phyloP scores from a whole-genome alignment of 1,140 invertebrate genomes.

The Laupala kohalensis region DNA sequence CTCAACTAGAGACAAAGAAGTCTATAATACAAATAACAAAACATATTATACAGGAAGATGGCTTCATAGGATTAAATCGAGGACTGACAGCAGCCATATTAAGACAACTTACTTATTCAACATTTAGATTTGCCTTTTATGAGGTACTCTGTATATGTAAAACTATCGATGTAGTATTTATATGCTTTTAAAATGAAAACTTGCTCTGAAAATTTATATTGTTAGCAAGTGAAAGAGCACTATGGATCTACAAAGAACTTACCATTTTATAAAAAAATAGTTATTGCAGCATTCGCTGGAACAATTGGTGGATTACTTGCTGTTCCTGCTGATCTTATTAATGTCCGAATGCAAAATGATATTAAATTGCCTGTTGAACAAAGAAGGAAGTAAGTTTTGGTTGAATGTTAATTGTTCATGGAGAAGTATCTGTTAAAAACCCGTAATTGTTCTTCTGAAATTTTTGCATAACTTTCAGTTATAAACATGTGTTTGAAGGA shows the following conservation, averaged over 20 bases:
- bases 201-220: not conserved
- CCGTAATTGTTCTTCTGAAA: not conserved
- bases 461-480: slow-evolving; percentile 47
- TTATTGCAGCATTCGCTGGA: slow-evolving; percentile 74
- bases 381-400: slow-evolving; percentile 73
- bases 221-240: slow-evolving; percentile 42
- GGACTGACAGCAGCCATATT: slow-evolving; percentile 90
- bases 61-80: slow-evolving; percentile 85
- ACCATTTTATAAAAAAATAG: slow-evolving; percentile 57
- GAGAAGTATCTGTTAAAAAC: too few species aligned
- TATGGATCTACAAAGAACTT: slow-evolving; percentile 29
- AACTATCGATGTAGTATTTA: not conserved
- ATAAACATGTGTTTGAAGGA: slow-evolving; percentile 94
- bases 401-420: not conserved
- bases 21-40: slow-evolving; percentile 54
- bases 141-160: slow-evolving; percentile 50
- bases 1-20: slow-evolving; percentile 77
- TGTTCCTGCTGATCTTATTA: slow-evolving; percentile 93
- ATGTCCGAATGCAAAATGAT: slow-evolving; percentile 99
- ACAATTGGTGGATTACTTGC: slow-evolving; percentile 82
- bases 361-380: slow-evolving; percentile 79
- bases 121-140: slow-evolving; percentile 93
- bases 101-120: slow-evolving; percentile 93
- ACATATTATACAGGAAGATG: slow-evolving; percentile 68
- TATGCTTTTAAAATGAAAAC: not conserved